These are phyloP conservation scores for Condylostylus longicornis DNA, from an alignment of 1,140 invertebrate species.

Conservation along the genomic window DNA sequence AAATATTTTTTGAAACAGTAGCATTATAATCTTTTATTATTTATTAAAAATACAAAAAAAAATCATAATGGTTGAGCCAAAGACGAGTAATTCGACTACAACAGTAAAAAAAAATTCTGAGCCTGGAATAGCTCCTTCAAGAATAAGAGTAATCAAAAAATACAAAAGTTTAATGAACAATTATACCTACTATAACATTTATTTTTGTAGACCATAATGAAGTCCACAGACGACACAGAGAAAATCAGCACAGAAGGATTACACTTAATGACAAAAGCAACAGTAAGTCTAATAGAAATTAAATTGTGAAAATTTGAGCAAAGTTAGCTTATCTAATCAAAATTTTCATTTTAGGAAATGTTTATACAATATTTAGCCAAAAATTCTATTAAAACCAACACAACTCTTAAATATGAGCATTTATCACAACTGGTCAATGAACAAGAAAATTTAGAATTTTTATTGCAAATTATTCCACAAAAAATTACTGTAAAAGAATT, in stretches of 20 bases:
- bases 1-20: no score
- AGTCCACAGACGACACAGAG: conserved; percentile 26
- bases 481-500: conserved; percentile 28
- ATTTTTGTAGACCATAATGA: conserved; percentile 31
- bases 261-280: conserved; percentile 23
- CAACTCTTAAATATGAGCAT: conserved; percentile 22
- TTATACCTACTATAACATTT: no score
- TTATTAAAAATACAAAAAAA: no score
- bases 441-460: conserved; percentile 20
- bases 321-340: not conserved
- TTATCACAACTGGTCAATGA: conserved; percentile 23
- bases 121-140: no score
- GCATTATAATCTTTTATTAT: no score
- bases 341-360: conserved; percentile 11
- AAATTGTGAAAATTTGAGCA: not conserved
- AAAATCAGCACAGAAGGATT: conserved; percentile 25
- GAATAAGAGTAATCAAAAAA: no score
- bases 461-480: conserved; percentile 27
- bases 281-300: conserved; percentile 7
- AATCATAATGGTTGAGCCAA: no score
- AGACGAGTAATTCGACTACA: no score
- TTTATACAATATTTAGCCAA: conserved; percentile 25
- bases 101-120: no score
- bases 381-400: conserved; percentile 12
- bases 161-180: no score